phyloP scores from a whole-genome alignment of 2,797 vertebrate species.

The Mormyrus hasselquistii region DNA sequence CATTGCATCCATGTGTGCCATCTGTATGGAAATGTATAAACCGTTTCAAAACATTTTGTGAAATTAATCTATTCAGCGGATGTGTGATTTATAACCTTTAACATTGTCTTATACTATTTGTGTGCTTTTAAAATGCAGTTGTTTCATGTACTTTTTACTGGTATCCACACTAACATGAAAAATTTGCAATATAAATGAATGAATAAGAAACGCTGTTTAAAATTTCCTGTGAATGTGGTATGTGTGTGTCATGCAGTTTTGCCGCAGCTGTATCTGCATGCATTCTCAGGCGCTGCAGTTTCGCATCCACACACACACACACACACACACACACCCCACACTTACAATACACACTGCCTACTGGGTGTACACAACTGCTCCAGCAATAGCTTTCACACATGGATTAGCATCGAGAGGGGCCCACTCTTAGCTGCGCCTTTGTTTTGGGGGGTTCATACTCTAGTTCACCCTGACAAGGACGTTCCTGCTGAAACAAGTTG shows the following conservation, averaged over 20 bases:
- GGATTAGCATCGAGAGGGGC: conserved; percentile 4
- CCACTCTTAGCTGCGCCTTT: not conserved
- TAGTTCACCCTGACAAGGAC: not conserved
- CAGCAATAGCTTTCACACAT: not conserved
- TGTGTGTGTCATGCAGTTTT: not conserved
- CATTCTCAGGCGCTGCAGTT: not conserved
- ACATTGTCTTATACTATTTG: not conserved
- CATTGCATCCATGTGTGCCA: not conserved
- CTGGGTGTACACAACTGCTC: not conserved
- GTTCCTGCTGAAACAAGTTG: not conserved
- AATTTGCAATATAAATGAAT: not conserved
- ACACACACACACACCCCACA: not conserved
- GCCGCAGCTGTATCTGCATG: not conserved
- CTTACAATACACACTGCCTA: not conserved
- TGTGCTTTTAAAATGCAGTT: not conserved
- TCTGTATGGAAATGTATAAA: not conserved
- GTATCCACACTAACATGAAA: not conserved
- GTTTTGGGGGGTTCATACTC: not conserved
- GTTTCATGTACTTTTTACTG: not conserved
- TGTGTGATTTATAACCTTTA: not conserved
- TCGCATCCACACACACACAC: not conserved
- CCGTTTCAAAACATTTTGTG: not conserved
- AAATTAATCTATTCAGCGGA: not conserved
- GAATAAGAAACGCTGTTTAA: not conserved
- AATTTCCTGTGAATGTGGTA: not conserved